Conservation (phyloP, 1,140 invertebrate genomes). For the Papilio xuthus region DNA sequence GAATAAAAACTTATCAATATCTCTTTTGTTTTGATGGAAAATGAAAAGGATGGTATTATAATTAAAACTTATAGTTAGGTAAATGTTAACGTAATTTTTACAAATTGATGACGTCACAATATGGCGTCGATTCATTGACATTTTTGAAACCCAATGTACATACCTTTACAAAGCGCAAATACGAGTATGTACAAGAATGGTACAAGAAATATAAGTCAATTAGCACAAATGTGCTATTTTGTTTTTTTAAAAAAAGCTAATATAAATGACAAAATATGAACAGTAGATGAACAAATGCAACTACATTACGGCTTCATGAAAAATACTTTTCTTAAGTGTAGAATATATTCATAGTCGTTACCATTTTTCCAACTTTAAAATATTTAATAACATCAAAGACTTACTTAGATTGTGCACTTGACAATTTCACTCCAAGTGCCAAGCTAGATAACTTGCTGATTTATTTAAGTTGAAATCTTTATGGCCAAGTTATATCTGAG, state of each 20-base stretch:
- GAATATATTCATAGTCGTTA: neutral
- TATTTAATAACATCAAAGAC: constrained; percentile 14
- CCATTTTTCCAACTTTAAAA: neutral
- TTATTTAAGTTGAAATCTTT: constrained; percentile 40
- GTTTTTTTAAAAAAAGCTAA: neutral
- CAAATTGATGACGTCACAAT: no score
- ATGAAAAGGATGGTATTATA: no score
- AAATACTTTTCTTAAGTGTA: neutral
- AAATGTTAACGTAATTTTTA: no score
- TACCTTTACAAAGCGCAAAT: no score
- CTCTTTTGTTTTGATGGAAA: no score
- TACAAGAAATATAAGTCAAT: no score
- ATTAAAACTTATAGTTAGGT: no score
- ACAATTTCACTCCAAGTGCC: constrained; percentile 9
- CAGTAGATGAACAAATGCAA: neutral
- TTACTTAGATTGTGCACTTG: constrained; percentile 12
- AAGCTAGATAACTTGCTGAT: constrained; percentile 33
- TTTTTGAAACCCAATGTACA: no score
- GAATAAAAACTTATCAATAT: no score
- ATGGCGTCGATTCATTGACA: no score
- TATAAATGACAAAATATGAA: neutral
- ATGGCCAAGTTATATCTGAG: constrained; percentile 32
- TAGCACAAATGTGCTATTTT: no score
- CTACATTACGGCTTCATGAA: neutral
- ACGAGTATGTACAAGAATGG: no score